Base-by-base conservation (phyloP, 2,888 invertebrate species). In the Drosophila multiciliata region DNA sequence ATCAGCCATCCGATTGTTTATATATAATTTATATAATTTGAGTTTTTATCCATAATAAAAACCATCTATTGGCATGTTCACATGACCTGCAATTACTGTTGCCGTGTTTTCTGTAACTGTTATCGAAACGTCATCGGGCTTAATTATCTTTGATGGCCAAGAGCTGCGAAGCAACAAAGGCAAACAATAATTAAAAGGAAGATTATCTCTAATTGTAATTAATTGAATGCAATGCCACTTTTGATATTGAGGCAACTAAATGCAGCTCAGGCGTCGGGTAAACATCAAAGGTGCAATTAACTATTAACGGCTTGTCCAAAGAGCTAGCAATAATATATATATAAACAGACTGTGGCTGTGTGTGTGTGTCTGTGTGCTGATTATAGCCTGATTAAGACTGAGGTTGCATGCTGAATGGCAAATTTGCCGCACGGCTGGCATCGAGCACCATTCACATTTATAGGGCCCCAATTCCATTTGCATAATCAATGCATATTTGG, bases 401-500 rank as follows among this genome's bases (percentile, higher is more conserved):
- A 33, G 17, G 12, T 29, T 53, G 29, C 50, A 36, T 53, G 64
- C 57, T 60, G 77, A 50, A 54, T 70, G 72, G 15, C 23, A 52
- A 59, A 63, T 63, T 60, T 60, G 40, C 62, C 26, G 53, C 54
- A 58, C 52, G 36, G 33, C 57, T 40, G 29, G 6, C 40, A 35
- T 53, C 62, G 64, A 59, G 50, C 54, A 57, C 23, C 45, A 8
- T 23, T 45, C 45, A 50, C 58, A 50, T 48, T 36, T 26, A 42
- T 65, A 62, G 74, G 62, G 68, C 58, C 17, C 72, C 87, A 74
- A 79, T 87, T 89, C 73, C 86, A 89, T 85, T 89, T 88, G 85
- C 87, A 89, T 88, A 85, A 85, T 85, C 85, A 83, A 89, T 88
- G 90, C 78, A 85, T 87, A 85, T 90, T 75, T 81, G 82, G 82